Evolutionary conservation across 1,140 invertebrate species (phyloP).

Genomic region (Conus ventricosus): DNA sequence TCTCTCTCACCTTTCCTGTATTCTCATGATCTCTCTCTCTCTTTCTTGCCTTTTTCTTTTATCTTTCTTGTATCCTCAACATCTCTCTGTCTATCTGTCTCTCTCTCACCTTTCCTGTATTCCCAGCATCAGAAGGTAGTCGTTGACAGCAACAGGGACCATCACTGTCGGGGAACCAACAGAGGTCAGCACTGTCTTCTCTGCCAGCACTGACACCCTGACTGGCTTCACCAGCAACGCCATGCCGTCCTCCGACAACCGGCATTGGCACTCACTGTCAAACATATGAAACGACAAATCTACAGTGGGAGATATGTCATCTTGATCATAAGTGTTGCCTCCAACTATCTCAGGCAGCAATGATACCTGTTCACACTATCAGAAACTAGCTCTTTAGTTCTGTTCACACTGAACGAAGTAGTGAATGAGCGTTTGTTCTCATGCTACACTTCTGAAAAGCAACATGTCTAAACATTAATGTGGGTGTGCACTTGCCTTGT

Average conservation of each 20-base stretch:
- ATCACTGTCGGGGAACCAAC: neutral
- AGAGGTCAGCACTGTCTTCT: neutral
- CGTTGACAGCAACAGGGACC: slow-evolving; percentile 19
- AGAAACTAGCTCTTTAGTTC: too few relatives aligned
- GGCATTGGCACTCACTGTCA: slow-evolving; percentile 10
- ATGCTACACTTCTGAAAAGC: too few relatives aligned
- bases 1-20: too few relatives aligned
- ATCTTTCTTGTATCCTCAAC: neutral
- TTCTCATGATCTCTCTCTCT: too few relatives aligned
- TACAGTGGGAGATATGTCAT: neutral
- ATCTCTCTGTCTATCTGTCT: neutral
- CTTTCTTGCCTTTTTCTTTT: neutral
- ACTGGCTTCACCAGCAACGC: neutral
- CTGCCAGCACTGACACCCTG: neutral
- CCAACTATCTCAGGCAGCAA: too few relatives aligned
- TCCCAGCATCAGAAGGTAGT: neutral
- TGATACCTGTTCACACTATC: too few relatives aligned
- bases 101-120: slow-evolving; percentile 6
- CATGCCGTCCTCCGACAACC: slow-evolving; percentile 10
- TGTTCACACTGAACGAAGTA: too few relatives aligned
- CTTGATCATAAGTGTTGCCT: too few relatives aligned
- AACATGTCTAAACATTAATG: too few relatives aligned
- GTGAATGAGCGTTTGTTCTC: too few relatives aligned
- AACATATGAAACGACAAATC: neutral
- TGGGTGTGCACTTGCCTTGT: too few relatives aligned